phyloP scores from a whole-genome alignment of 2,888 invertebrate species.

The Noctua pronuba region DNA sequence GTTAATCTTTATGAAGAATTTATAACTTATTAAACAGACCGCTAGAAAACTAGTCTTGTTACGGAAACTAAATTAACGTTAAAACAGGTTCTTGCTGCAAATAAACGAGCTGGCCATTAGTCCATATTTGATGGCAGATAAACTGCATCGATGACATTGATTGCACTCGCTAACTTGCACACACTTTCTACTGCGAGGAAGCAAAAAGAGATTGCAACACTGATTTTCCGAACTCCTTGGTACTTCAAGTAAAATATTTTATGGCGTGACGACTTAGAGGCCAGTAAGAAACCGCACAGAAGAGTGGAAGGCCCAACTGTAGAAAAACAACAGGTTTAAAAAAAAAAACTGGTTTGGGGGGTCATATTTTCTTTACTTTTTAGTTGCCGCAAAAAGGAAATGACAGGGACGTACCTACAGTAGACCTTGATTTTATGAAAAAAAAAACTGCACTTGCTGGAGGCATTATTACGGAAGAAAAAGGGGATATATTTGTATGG shows the following conservation, averaged over 20 bases:
- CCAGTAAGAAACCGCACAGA: background rate
- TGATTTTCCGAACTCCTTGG: background rate
- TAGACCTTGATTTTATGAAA: no score
- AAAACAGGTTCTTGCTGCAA: constrained; percentile 38
- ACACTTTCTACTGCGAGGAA: constrained; percentile 48
- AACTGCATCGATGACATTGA: constrained; percentile 42
- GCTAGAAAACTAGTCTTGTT: constrained; percentile 28
- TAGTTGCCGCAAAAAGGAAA: no score
- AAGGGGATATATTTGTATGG: no score
- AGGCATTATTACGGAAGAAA: no score
- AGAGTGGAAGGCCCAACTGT: background rate
- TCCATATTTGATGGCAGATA: constrained; percentile 45
- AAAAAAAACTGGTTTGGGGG: background rate
- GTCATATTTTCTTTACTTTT: no score
- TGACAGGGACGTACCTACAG: no score
- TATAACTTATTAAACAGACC: constrained; percentile 11
- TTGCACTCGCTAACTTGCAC: constrained; percentile 26
- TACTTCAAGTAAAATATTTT: background rate
- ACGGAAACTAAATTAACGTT: constrained; percentile 29
- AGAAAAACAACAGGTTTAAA: background rate
- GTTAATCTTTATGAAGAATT: constrained; percentile 17
- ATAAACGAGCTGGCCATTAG: constrained; percentile 46
- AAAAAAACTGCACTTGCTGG: no score
- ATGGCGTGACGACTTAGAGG: background rate
- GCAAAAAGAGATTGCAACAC: background rate